Percentiles rank a stretch among this genome's conserved stretches.
These are phyloP conservation scores for Eurystomus glaucurus DNA, from an alignment of 2,797 vertebrate species.

Conservation along the genomic window DNA sequence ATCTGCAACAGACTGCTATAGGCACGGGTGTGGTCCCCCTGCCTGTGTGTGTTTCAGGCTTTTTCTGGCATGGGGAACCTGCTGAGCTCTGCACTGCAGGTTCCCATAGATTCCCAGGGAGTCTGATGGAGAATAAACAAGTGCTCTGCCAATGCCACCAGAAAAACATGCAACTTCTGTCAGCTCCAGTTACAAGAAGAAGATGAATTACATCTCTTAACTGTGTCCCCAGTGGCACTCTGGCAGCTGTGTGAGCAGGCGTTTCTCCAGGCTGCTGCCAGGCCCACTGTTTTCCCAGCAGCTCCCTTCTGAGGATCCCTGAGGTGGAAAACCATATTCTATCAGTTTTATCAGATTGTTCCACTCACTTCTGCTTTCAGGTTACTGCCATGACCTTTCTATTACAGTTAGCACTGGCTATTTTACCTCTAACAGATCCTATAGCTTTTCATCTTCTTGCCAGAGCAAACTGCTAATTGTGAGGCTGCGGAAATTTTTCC, in stretches of 20 bases:
- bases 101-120: neutral
- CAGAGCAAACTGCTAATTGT: neutral
- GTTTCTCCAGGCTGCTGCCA: conserved; percentile 16
- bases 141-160: neutral
- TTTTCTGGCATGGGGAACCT: accelerated
- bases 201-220: conserved; percentile 53
- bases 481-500: neutral
- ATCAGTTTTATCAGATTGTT: neutral
- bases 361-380: neutral
- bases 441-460: neutral
- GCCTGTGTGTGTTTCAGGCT: too few species aligned
- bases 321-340: neutral
- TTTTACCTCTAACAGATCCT: neutral
- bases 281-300: neutral
- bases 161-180: conserved; percentile 32
- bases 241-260: neutral
- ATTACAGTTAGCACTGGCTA: neutral
- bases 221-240: neutral
- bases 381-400: neutral
- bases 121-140: neutral
- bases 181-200: conserved; percentile 48
- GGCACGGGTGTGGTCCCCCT: accelerated
- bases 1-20: neutral
- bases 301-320: neutral
- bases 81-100: accelerated